Percentiles rank a stretch among this genome's conserved stretches.
Conservation (phyloP, 2,888 invertebrate species). For the Eumacrocentrus americanus region DNA sequence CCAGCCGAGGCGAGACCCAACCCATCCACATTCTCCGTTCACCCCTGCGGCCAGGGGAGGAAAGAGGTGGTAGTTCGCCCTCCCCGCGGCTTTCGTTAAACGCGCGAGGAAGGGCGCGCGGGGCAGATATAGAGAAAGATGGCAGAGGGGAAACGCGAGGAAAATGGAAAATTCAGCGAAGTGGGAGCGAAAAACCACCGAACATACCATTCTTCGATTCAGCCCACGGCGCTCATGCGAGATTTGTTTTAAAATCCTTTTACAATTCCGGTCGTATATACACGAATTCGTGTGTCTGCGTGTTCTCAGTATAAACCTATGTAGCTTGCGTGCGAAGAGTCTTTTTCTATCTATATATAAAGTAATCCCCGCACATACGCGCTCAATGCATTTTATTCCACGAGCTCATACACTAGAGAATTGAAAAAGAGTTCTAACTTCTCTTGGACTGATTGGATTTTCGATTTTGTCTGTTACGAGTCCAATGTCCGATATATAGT, state of each 20-base stretch:
- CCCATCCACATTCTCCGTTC: slow-evolving; percentile 61
- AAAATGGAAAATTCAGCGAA: slow-evolving; percentile 57
- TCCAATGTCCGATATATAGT: too few species aligned
- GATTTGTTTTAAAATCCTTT: slow-evolving; percentile 62
- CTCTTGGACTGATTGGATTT: too few species aligned
- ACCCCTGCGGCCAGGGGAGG: slow-evolving; percentile 42
- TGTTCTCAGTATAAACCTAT: slow-evolving; percentile 34
- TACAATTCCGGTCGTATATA: slow-evolving; percentile 50
- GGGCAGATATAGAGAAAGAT: slow-evolving; percentile 9
- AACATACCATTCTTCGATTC: slow-evolving; percentile 58
- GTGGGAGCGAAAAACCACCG: slow-evolving; percentile 49
- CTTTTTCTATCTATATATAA: slow-evolving; percentile 18
- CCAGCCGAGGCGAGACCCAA: slow-evolving; percentile 68
- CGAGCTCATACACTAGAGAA: too few species aligned
- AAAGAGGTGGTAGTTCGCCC: slow-evolving; percentile 35
- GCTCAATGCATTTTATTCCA: too few species aligned
- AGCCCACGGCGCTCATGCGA: slow-evolving; percentile 51
- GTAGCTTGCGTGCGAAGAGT: slow-evolving; percentile 54
- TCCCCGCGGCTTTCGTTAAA: slow-evolving; percentile 47
- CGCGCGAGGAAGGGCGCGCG: slow-evolving; percentile 37
- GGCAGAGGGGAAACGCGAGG: slow-evolving; percentile 42
- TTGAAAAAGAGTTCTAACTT: too few species aligned
- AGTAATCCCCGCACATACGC: too few species aligned
- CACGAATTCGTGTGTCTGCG: slow-evolving; percentile 5
- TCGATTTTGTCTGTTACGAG: too few species aligned